Evolutionary conservation across 2,888 invertebrate genomes (phyloP), one percentile per base, ranked within the genome.

Genomic region (Corbicula japonica): DNA sequence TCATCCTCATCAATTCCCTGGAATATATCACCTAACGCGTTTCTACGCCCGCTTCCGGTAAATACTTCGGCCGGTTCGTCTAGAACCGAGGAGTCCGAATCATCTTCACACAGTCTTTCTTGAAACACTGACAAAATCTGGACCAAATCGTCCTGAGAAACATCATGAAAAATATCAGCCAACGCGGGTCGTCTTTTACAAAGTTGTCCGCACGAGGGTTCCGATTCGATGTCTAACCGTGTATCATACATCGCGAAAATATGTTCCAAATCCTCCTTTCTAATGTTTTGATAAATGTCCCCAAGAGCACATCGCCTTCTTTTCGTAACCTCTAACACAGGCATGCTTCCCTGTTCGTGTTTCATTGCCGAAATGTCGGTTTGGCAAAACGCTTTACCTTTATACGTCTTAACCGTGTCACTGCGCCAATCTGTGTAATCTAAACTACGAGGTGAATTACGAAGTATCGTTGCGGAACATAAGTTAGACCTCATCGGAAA

Each of bases 251-350:
- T 18, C 5, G 58, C 34, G n/a, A 30, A 23, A 5, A 66, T n/a
- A 30, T 48, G 50, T n/a, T 58, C 56, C 23, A 72, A 35, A 15
- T 63, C 75, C 12, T 46, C 62, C 23, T 15, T 35, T 28, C 30
- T 44, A 2, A 68, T 44, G 28, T 68, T 72, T 58, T 71, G 52
- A 65, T 75, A 80, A 6, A 80, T 75, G 32, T 80, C 35, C 28
- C 71, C 75, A 15, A 80, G 61, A 3, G 68, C 79, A 28, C 52
- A 56, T 50, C 79, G 65, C 12, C 79, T 61, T n/a, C 38, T 48
- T 54, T 28, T 41, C 8, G 66, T 21, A 15, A 48, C 30, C 44
- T 35, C 26, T 26, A 35, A 28, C 6, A 38, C 18, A 21, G 66
- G 34, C 52, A 54, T 54, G n/a, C 30, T 26, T 41, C 18, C 2